These are phyloP conservation scores for Zaprionus bogoriensis DNA, from an alignment of 2,888 invertebrate genomes.

Conservation along the genomic window DNA sequence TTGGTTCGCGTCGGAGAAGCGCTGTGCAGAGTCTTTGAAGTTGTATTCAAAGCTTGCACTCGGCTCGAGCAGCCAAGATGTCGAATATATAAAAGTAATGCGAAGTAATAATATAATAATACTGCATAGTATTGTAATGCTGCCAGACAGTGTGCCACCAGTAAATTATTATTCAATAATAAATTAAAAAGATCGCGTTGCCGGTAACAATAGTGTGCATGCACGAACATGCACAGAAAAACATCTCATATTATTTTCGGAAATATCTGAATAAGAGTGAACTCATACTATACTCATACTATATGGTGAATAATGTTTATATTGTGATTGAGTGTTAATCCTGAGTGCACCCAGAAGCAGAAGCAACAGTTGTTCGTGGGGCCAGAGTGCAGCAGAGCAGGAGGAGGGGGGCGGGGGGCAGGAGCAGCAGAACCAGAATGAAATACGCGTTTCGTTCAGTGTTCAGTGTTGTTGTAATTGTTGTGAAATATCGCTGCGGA, in stretches of 20 bases:
- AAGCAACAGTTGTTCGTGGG: constrained; percentile 46
- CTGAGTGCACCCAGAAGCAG: constrained; percentile 33
- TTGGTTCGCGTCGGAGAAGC: constrained; percentile 12
- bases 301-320: constrained; percentile 10
- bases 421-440: no score
- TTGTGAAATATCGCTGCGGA: no score
- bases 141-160: neutral
- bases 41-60: constrained; percentile 28
- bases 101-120: neutral
- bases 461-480: no score
- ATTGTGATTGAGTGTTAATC: constrained; percentile 19
- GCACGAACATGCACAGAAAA: constrained; percentile 7
- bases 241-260: constrained; percentile 1
- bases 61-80: constrained; percentile 5
- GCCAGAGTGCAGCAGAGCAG: no score
- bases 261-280: neutral
- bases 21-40: constrained; percentile 28
- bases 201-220: constrained; percentile 31
- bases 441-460: constrained; percentile 41
- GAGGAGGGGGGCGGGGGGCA: no score
- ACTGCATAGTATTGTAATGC: constrained; percentile 6
- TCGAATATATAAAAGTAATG: constrained; percentile 18
- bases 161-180: neutral
- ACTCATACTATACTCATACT: neutral
- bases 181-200: constrained; percentile 1